phyloP scores from a whole-genome alignment of 2,113 vertebrate species.

The Pelodiscus sinensis region DNA sequence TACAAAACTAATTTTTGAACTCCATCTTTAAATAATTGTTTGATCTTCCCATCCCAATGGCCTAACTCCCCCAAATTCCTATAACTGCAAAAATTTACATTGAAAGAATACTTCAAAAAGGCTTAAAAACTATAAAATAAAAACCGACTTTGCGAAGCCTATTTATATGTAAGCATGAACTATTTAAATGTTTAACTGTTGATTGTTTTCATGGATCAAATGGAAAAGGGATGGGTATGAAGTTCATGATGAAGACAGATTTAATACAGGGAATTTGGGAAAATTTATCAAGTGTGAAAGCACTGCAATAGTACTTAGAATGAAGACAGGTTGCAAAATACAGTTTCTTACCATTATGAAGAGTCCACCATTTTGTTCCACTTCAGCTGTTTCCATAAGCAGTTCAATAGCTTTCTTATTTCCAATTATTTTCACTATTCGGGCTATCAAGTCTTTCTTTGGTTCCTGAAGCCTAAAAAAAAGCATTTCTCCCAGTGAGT shows the following conservation, averaged over 20 bases:
- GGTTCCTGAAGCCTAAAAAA: conserved; percentile 88
- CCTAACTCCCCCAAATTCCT: not conserved
- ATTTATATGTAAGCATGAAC: not conserved
- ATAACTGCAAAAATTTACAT: not conserved
- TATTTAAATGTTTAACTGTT: not conserved
- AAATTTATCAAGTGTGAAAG: fast-evolving
- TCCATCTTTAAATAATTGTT: not conserved
- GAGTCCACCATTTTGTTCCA: conserved; percentile 93
- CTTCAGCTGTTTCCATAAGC: conserved; percentile 90
- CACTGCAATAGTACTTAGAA: fast-evolving
- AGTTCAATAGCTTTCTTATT: conserved; percentile 92
- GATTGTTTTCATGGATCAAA: not conserved
- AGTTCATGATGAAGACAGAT: not conserved
- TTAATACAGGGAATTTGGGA: not conserved
- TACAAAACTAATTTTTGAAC: not conserved
- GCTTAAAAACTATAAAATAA: not conserved
- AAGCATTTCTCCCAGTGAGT: not conserved
- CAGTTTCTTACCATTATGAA: conserved; percentile 86
- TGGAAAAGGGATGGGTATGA: not conserved
- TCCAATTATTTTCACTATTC: conserved; percentile 89
- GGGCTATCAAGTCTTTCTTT: conserved; percentile 91
- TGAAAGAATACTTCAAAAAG: not conserved
- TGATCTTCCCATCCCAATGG: not conserved
- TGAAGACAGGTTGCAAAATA: not conserved
- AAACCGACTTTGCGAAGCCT: not conserved